Percentiles rank a stretch among this genome's conserved stretches.
Conservation (phyloP, 2,888 invertebrate genomes). For the Oligia fasciuncula region DNA sequence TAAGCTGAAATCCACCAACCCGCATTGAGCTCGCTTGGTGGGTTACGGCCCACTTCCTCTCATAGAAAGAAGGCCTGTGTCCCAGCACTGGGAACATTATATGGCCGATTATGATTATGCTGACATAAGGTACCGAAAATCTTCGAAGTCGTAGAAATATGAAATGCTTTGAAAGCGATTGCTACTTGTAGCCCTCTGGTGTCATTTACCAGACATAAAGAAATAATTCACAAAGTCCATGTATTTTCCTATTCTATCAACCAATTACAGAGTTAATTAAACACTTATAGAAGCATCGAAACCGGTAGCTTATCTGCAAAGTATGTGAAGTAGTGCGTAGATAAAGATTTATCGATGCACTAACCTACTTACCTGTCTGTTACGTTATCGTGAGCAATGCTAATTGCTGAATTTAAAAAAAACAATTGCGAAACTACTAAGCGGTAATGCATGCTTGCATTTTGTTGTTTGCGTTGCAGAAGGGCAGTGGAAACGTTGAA, state of each 20-base stretch:
- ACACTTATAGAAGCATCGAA: constrained; percentile 1
- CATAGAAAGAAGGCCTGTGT: background rate
- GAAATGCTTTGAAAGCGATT: background rate
- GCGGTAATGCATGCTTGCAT: constrained; percentile 14
- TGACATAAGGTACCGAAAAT: background rate
- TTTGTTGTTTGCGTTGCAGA: constrained; percentile 35
- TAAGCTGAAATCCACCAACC: background rate
- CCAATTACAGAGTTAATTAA: constrained; percentile 11
- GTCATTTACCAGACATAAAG: too few relatives aligned
- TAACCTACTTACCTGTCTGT: constrained; percentile 57
- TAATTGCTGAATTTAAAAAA: constrained; percentile 51
- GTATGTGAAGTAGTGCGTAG: constrained; percentile 45
- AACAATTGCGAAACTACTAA: constrained; percentile 46
- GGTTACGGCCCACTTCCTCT: background rate
- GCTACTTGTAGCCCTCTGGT: too few relatives aligned
- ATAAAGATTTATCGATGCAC: constrained; percentile 55
- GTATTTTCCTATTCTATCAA: background rate
- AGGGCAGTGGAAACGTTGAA: background rate
- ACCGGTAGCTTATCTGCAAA: constrained; percentile 39
- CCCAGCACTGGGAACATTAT: background rate
- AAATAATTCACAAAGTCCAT: too few relatives aligned
- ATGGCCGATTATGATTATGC: too few relatives aligned
- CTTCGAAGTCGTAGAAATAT: background rate
- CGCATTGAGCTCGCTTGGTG: background rate
- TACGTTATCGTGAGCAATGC: constrained; percentile 54